Percentiles rank a stretch among this genome's conserved stretches.
These are phyloP conservation scores for Atrina japonica DNA, from an alignment of 2,888 invertebrate genomes.

Conservation along the genomic window DNA sequence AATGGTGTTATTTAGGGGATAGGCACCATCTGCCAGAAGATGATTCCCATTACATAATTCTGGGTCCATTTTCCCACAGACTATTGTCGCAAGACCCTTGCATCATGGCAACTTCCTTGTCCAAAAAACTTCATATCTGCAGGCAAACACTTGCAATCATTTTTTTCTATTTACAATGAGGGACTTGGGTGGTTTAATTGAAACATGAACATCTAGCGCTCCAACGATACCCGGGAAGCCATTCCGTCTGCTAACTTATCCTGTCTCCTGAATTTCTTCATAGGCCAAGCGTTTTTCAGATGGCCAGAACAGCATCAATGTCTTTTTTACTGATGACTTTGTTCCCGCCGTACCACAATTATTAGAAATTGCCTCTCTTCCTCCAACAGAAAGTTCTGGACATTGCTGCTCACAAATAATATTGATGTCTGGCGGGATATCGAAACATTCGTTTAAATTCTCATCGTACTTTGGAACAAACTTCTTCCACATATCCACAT, in stretches of 20 bases:
- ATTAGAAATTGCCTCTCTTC: slow-evolving; percentile 34
- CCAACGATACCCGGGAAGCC: slow-evolving; percentile 47
- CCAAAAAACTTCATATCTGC: slow-evolving; percentile 32
- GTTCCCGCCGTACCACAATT: slow-evolving; percentile 39
- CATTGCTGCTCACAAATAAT: neutral
- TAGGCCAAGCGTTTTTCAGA: slow-evolving; percentile 35
- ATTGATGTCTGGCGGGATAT: slow-evolving; percentile 27
- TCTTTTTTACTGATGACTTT: slow-evolving; percentile 35
- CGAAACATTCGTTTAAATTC: slow-evolving; percentile 38
- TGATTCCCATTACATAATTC: slow-evolving; percentile 25
- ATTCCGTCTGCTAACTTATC: slow-evolving; percentile 34
- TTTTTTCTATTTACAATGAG: slow-evolving; percentile 37
- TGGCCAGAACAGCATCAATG: slow-evolving; percentile 16
- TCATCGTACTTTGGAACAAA: slow-evolving; percentile 38
- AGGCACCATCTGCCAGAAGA: slow-evolving; percentile 42
- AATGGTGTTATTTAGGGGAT: slow-evolving; percentile 35
- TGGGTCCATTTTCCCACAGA: slow-evolving; percentile 34
- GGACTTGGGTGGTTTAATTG: slow-evolving; percentile 32
- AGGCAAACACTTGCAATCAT: slow-evolving; percentile 37
- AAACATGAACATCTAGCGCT: slow-evolving; percentile 42
- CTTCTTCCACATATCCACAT: slow-evolving; percentile 30
- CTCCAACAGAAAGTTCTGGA: neutral
- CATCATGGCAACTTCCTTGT: slow-evolving; percentile 47
- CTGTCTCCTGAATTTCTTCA: slow-evolving; percentile 1
- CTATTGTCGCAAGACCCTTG: slow-evolving; percentile 36